Conservation (phyloP, 2,888 invertebrate species). For the Tolmerus cingulatus region DNA sequence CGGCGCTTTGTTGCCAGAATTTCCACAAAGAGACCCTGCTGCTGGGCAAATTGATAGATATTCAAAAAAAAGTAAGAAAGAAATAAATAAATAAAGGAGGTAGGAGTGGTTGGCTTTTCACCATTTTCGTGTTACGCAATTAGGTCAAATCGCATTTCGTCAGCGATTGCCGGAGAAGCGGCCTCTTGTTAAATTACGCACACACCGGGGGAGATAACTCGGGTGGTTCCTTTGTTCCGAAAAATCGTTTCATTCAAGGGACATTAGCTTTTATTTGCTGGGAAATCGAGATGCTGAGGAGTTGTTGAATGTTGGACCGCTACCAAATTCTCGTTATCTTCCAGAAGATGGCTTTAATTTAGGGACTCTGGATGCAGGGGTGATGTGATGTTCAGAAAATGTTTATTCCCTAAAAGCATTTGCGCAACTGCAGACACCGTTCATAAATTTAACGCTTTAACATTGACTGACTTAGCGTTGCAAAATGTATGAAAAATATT, state of each 20-base stretch:
- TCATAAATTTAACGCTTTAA: neutral
- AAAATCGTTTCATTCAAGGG: neutral
- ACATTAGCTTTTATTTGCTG: neutral
- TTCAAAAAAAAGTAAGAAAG: neutral
- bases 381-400: neutral
- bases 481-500: too few relatives aligned
- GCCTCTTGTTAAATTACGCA: neutral
- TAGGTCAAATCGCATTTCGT: neutral
- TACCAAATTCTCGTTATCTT: neutral
- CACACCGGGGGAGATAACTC: neutral
- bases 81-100: neutral
- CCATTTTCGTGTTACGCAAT: neutral
- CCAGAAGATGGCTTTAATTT: neutral
- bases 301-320: neutral
- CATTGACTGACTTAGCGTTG: too few relatives aligned
- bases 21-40: neutral
- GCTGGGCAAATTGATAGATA: neutral
- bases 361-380: neutral
- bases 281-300: neutral
- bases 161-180: neutral
- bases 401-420: neutral
- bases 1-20: neutral
- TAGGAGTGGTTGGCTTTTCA: neutral
- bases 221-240: neutral
- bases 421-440: neutral